Evolutionary conservation across 1,140 invertebrate species (phyloP), one percentile per base, ranked within the genome.

Genomic region (Carposina sasakii): DNA sequence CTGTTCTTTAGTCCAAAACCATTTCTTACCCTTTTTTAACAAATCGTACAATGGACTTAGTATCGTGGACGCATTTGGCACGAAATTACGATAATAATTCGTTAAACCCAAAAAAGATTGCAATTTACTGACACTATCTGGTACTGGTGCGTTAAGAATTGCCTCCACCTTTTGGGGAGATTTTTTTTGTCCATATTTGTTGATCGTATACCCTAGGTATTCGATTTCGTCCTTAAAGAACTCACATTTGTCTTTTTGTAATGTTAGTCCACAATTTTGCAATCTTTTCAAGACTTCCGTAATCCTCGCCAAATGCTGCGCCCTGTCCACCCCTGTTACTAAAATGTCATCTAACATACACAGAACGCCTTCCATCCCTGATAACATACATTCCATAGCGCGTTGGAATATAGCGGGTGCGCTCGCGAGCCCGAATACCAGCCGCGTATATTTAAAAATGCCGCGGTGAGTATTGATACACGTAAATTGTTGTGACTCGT

Each of bases 21-120:
- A 36, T 36, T 19, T 36, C 10, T 2, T 16, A 3, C 16, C 16
- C 16, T 36, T 36, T 3, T 36, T 10, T 17, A 36, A 36, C 19
- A 36, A 36, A 10, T 36, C 19, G 19, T 36, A 36, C 33, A 36
- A 36, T 2, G 33, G 33, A 15, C 33, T 16, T 9, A 36, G 19
- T 10, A 36, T 36, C 2, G 33, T 16, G 2, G 16, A 36, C 13
- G 33, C 33, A 15, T 36, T 16, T 13, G 33, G n/a, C 3, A 36
- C 33, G 16, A 36, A 36, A 19, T 36, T 36, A 2, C 33, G n/a
- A 19, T 36, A 36, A 19, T 36, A 36, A 19, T 36, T 36, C 12
- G 16, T 19, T 2, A 36, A 17, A 10, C 33, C 33, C 20, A 22
- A 41, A 41, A 41, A 41, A 41, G 39, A 41, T 23, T 24, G 20